phyloP scores from a whole-genome alignment of 1,140 invertebrate genomes.

The Apolygus lucorum region DNA sequence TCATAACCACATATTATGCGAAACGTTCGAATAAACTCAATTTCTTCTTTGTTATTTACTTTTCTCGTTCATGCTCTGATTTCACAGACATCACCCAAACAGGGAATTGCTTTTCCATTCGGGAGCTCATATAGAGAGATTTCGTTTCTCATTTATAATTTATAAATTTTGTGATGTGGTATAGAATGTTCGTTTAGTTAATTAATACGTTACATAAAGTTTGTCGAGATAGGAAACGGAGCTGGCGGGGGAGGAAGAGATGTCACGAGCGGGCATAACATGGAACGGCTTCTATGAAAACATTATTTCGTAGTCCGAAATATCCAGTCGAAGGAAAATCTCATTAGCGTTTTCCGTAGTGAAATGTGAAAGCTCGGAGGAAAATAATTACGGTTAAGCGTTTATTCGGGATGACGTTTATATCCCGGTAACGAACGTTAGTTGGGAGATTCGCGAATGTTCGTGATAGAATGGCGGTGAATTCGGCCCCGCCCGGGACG shows the following conservation, averaged over 20 bases:
- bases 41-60: no score
- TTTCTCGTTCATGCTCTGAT: no score
- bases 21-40: no score
- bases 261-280: constrained; percentile 1
- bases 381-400: neutral
- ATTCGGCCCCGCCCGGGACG: no score
- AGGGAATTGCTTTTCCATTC: no score
- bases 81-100: no score
- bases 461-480: neutral
- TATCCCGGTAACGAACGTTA: constrained; percentile 4
- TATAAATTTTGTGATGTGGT: no score
- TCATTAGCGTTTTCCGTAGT: constrained; percentile 9
- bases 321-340: constrained; percentile 5
- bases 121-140: no score
- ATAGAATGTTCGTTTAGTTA: no score
- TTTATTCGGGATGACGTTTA: constrained; percentile 11
- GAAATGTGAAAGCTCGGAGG: neutral
- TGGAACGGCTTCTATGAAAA: constrained; percentile 11
- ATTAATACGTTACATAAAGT: neutral
- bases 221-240: neutral
- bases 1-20: no score
- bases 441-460: constrained; percentile 3
- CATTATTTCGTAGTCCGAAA: constrained; percentile 7
- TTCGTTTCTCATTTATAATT: no score
- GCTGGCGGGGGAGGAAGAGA: neutral